A percentile compares a stretch with the other conserved stretches of the same genome.
Evolutionary conservation across 2,888 invertebrate genomes (phyloP).

Genomic region (Thelaira solivaga): DNA sequence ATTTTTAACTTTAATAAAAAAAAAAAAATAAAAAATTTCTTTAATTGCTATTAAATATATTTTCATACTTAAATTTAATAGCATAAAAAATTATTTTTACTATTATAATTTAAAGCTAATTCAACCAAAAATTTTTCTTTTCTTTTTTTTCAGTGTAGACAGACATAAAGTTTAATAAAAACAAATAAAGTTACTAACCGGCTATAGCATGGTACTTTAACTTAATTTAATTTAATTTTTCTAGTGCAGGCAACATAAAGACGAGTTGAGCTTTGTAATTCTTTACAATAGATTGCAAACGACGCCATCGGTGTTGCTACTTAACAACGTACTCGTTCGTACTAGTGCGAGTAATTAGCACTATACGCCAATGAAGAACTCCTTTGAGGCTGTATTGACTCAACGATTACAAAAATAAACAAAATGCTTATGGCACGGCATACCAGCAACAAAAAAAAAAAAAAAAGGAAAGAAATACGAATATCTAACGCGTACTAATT

Average conservation of each 20-base stretch:
- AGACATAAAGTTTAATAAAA: too few relatives aligned
- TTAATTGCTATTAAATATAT: too few relatives aligned
- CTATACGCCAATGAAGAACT: constrained; percentile 11
- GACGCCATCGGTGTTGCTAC: not conserved
- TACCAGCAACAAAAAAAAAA: not conserved
- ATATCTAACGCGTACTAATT: constrained; percentile 36
- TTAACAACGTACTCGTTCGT: too few relatives aligned
- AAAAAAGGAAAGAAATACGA: too few relatives aligned
- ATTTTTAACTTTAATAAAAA: too few relatives aligned
- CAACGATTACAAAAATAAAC: constrained; percentile 27
- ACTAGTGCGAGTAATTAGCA: constrained; percentile 18
- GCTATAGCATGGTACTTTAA: not conserved
- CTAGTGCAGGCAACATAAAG: not conserved
- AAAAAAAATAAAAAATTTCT: too few relatives aligned
- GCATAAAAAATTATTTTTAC: too few relatives aligned
- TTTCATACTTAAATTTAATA: too few relatives aligned
- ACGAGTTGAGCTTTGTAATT: too few relatives aligned
- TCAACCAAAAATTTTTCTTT: too few relatives aligned
- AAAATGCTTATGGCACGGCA: constrained; percentile 30
- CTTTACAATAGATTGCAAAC: not conserved
- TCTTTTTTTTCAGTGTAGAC: too few relatives aligned
- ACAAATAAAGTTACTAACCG: not conserved
- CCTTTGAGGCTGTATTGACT: constrained; percentile 30
- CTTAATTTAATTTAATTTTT: not conserved
- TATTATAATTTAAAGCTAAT: too few relatives aligned